These are phyloP conservation scores for Ophion slaviceki DNA, from an alignment of 2,888 invertebrate genomes.

Conservation along the genomic window DNA sequence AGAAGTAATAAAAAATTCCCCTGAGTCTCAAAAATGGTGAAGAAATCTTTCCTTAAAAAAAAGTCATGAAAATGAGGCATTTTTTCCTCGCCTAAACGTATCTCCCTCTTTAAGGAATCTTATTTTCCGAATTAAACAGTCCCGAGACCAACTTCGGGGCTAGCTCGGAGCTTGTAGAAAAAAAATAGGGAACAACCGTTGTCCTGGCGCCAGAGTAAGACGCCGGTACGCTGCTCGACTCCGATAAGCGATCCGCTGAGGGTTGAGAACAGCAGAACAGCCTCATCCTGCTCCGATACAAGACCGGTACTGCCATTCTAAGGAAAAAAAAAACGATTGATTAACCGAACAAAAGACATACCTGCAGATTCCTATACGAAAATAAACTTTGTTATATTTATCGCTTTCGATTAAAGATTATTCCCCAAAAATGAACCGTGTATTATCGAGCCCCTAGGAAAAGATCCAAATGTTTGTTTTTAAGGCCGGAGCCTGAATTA, in stretches of 20 bases:
- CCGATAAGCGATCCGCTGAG: constrained; percentile 96
- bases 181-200: constrained; percentile 88
- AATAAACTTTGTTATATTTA: constrained; percentile 10
- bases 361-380: neutral
- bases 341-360: neutral
- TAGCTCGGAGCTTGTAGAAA: neutral
- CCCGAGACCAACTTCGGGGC: neutral
- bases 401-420: neutral
- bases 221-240: constrained; percentile 93
- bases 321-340: constrained; percentile 16
- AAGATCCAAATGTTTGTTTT: neutral
- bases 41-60: too few species aligned
- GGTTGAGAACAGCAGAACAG: constrained; percentile 92
- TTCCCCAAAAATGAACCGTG: neutral
- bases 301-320: constrained; percentile 78
- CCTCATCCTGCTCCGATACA: constrained; percentile 79
- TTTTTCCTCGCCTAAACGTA: too few species aligned
- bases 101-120: too few species aligned
- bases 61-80: too few species aligned
- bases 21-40: too few species aligned
- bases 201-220: constrained; percentile 94
- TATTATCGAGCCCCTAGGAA: neutral
- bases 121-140: neutral
- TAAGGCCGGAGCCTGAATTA: too few species aligned
- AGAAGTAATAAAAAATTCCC: too few species aligned